These are phyloP conservation scores for Plagodis pulveraria DNA, from an alignment of 2,888 invertebrate species.

Conservation along the genomic window DNA sequence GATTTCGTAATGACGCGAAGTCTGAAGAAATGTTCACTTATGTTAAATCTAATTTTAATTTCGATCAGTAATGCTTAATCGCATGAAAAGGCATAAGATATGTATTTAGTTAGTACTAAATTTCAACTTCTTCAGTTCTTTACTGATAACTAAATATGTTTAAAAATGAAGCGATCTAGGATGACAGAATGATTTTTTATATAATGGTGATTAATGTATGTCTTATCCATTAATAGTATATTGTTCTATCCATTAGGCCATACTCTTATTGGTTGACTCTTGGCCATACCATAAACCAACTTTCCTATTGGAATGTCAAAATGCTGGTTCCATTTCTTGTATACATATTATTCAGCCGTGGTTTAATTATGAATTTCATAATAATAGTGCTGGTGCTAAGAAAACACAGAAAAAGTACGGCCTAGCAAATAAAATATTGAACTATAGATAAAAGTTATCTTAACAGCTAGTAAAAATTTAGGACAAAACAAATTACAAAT, in stretches of 20 bases:
- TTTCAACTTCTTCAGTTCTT: conserved; percentile 36
- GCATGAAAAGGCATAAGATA: conserved; percentile 42
- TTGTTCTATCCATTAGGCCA: conserved; percentile 7
- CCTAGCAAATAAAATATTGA: conserved; percentile 1
- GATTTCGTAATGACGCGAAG: conserved; percentile 38
- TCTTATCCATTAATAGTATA: background rate
- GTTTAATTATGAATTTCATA: too few relatives aligned
- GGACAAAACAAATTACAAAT: too few relatives aligned
- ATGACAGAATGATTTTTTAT: conserved; percentile 18
- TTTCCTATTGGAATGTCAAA: too few relatives aligned
- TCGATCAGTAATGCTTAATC: conserved; percentile 37
- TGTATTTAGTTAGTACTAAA: conserved; percentile 36
- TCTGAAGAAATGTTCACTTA: conserved; percentile 42
- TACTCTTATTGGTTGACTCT: conserved; percentile 4
- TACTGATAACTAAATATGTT: conserved; percentile 22
- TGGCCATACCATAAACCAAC: too few relatives aligned
- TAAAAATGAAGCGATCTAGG: conserved; percentile 20
- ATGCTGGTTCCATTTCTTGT: too few relatives aligned
- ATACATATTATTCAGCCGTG: too few relatives aligned
- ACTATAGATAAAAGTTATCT: background rate
- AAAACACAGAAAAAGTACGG: conserved; percentile 1
- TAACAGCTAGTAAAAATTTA: background rate
- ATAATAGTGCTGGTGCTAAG: too few relatives aligned
- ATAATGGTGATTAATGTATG: conserved; percentile 4
- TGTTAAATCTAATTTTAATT: conserved; percentile 33